Conservation (phyloP, 2,797 vertebrate genomes). For the Gymnothorax reevesii region DNA sequence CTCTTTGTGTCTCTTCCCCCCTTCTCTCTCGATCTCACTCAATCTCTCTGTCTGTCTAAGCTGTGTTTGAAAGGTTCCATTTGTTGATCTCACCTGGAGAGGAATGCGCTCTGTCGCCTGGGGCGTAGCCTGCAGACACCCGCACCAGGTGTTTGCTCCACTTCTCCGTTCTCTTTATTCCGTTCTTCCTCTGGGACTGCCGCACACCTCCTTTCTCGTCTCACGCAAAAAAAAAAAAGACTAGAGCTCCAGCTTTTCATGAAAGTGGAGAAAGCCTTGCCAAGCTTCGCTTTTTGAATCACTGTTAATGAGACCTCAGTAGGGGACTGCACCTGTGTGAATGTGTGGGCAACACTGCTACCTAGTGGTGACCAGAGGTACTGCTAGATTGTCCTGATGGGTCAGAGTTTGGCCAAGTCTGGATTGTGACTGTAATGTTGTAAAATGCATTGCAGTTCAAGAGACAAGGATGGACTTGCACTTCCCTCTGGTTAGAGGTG, state of each 20-base stretch:
- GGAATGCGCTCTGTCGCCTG: constrained; percentile 67
- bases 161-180: constrained; percentile 60
- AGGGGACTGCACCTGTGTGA: constrained; percentile 27
- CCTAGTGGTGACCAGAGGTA: constrained; percentile 70
- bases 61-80: neutral
- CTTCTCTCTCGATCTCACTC: neutral
- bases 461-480: neutral
- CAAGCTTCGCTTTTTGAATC: constrained; percentile 45
- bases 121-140: constrained; percentile 74
- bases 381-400: constrained; percentile 40
- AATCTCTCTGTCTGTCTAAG: neutral
- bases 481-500: neutral
- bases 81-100: constrained; percentile 64
- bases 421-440: neutral
- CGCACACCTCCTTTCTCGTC: constrained; percentile 29
- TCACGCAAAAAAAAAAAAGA: constrained; percentile 41
- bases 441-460: neutral
- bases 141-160: constrained; percentile 76
- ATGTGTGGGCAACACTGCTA: constrained; percentile 66
- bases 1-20: neutral
- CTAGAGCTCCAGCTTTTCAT: constrained; percentile 64
- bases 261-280: constrained; percentile 59
- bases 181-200: constrained; percentile 66
- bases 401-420: neutral
- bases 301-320: constrained; percentile 34